These are phyloP conservation scores for Chrysocyon brachyurus DNA, from an alignment of 2,797 vertebrate genomes.

Conservation along the genomic window DNA sequence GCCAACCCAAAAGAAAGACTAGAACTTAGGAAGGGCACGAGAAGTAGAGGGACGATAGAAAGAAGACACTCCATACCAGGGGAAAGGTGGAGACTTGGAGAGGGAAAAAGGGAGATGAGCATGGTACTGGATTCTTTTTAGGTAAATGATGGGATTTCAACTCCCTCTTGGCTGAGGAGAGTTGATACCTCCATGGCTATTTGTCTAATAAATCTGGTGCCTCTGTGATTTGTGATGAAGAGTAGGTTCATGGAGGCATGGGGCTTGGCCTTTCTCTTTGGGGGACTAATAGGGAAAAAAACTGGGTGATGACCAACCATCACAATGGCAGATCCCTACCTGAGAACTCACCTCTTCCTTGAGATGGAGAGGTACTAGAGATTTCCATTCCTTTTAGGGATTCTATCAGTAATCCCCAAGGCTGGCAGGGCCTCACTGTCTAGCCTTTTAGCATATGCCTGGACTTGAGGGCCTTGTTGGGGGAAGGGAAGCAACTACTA, in stretches of 20 bases:
- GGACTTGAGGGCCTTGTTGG: not conserved
- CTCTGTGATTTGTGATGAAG: not conserved
- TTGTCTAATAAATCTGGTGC: not conserved
- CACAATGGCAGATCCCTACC: not conserved
- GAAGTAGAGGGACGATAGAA: not conserved
- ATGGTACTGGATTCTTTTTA: not conserved
- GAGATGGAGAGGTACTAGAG: not conserved
- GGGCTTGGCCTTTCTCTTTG: not conserved
- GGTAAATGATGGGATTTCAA: not conserved
- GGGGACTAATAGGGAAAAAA: not conserved
- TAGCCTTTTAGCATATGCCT: not conserved
- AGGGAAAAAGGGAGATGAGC: not conserved
- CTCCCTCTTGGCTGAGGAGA: not conserved
- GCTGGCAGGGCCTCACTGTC: not conserved
- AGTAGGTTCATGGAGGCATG: not conserved
- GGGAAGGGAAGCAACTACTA: no score
- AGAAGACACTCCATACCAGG: not conserved
- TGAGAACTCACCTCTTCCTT: not conserved
- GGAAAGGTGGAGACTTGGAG: not conserved
- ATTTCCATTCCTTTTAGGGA: not conserved
- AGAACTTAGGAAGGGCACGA: slow-evolving; percentile 23
- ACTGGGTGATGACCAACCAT: not conserved
- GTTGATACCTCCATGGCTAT: not conserved
- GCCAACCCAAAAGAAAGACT: slow-evolving; percentile 65
- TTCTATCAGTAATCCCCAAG: not conserved